A percentile compares a stretch with the other conserved stretches of the same genome.
phyloP scores from a whole-genome alignment of 35 echinoderm and acorn worm species.

The Apostichopus japonicus region DNA sequence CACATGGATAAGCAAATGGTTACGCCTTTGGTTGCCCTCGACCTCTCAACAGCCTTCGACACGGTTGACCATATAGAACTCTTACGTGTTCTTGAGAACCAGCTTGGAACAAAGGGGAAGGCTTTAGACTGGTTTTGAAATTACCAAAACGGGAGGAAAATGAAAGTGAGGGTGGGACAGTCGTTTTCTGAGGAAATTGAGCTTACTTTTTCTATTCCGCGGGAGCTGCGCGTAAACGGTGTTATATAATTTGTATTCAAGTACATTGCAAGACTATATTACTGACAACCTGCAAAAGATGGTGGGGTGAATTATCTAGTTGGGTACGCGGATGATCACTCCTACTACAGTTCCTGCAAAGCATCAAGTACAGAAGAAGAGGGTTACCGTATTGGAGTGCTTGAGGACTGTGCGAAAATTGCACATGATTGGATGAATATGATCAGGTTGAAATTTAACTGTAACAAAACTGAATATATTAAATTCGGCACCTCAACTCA shows the following conservation, averaged over 20 bases:
- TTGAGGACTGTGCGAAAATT: constrained; percentile 10
- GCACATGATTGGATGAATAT: not conserved
- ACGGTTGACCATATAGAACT: not conserved
- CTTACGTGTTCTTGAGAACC: not conserved
- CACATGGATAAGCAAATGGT: not conserved
- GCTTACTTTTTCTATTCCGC: not conserved
- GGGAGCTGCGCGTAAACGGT: constrained; percentile 11
- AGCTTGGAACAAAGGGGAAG: not conserved
- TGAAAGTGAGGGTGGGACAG: not conserved
- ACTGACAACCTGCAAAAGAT: not conserved
- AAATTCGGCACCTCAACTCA: not conserved
- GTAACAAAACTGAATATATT: not conserved
- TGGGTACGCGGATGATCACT: constrained; percentile 17
- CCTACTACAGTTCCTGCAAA: not conserved
- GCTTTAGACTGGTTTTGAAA: not conserved
- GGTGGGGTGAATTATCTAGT: not conserved
- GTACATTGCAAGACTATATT: not conserved
- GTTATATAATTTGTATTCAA: not conserved
- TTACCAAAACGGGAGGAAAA: not conserved
- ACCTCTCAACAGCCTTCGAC: constrained; percentile 7
- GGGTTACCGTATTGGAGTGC: not conserved
- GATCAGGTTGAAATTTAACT: not conserved
- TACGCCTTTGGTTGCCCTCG: not conserved
- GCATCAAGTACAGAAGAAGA: not conserved
- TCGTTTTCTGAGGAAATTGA: constrained; percentile 5